Conservation (phyloP, 1,140 invertebrate genomes). For the Meloidogyne exigua region DNA sequence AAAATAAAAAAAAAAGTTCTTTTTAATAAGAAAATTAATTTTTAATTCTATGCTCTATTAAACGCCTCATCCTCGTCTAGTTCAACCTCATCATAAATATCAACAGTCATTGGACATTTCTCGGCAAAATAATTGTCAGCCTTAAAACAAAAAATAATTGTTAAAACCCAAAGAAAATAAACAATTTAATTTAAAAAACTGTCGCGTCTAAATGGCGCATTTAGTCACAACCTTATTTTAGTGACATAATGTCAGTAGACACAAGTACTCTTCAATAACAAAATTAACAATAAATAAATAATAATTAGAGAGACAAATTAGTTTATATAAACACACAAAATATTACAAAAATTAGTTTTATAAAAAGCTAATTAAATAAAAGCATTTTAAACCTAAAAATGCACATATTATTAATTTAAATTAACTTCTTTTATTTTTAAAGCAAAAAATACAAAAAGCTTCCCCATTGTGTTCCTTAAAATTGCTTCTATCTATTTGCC, state of each 20-base stretch:
- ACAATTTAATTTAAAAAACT: too few relatives aligned
- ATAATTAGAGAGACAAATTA: too few relatives aligned
- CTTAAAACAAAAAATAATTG: constrained; percentile 32
- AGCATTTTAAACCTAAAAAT: neutral
- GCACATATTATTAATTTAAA: too few relatives aligned
- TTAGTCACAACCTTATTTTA: too few relatives aligned
- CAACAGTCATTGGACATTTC: constrained; percentile 49
- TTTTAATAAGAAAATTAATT: too few relatives aligned
- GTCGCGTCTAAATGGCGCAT: too few relatives aligned
- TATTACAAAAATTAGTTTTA: too few relatives aligned
- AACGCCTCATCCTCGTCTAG: constrained; percentile 19
- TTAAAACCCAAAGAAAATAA: neutral
- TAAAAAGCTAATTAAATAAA: constrained; percentile 8
- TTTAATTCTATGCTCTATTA: neutral
- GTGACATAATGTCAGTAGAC: too few relatives aligned
- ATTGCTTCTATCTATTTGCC: constrained; percentile 93
- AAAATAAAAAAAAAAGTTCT: too few relatives aligned
- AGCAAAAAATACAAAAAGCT: constrained; percentile 76
- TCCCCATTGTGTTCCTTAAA: constrained; percentile 98
- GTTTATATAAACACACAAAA: too few relatives aligned
- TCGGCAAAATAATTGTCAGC: constrained; percentile 50
- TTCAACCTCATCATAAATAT: constrained; percentile 56
- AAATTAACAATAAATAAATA: too few relatives aligned
- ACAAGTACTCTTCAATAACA: too few relatives aligned
- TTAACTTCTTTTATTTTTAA: neutral